Percentiles rank a stretch among this genome's conserved stretches.
Conservation (phyloP, 2,888 invertebrate species). For the Pycnomerus fuliginosus region DNA sequence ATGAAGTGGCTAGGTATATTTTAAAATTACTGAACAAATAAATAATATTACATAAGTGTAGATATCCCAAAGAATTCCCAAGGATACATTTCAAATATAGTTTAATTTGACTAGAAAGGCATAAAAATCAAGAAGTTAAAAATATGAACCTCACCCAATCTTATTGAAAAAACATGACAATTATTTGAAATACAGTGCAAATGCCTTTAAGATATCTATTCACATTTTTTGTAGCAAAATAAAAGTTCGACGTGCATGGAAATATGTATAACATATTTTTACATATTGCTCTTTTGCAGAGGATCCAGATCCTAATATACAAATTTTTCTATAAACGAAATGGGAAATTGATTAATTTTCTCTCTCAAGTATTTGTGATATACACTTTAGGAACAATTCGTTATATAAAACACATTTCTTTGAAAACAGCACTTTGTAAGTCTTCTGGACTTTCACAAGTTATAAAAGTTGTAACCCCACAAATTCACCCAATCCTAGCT, state of each 20-base stretch:
- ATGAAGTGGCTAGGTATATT: constrained; percentile 36
- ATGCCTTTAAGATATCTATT: background rate
- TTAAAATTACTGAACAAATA: constrained; percentile 38
- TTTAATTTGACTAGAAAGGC: constrained; percentile 28
- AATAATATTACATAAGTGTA: constrained; percentile 37
- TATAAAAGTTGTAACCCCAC: constrained; percentile 43
- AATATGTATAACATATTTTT: too few relatives aligned
- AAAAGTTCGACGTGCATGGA: too few relatives aligned
- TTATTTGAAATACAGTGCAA: too few relatives aligned
- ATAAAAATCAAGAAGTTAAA: constrained; percentile 13
- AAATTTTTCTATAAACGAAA: too few relatives aligned
- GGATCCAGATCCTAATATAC: too few relatives aligned
- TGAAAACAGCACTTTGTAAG: constrained; percentile 15
- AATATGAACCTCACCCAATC: too few relatives aligned
- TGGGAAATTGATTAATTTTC: background rate
- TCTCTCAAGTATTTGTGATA: constrained; percentile 13
- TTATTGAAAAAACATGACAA: background rate
- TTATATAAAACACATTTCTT: constrained; percentile 30
- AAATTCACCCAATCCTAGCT: constrained; percentile 61
- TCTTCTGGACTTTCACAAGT: constrained; percentile 25
- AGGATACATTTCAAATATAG: constrained; percentile 13
- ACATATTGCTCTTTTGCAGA: too few relatives aligned
- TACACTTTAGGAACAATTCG: constrained; percentile 43
- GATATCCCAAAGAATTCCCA: constrained; percentile 29
- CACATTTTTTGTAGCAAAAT: background rate